Evolutionary conservation across 1,140 invertebrate genomes (phyloP).

Genomic region (Drosophila neocordata): DNA sequence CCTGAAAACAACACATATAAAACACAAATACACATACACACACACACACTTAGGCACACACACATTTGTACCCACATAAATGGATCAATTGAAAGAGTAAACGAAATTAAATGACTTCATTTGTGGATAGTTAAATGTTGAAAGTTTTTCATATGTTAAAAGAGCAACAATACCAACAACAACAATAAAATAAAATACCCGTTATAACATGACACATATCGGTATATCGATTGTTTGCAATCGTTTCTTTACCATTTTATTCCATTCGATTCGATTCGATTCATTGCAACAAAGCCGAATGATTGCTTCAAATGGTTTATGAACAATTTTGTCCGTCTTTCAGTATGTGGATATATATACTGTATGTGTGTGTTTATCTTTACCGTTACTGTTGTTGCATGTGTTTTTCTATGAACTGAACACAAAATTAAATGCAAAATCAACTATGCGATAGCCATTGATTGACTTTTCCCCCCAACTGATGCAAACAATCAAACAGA

Average conservation of each 20-base stretch:
- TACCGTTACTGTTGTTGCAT: not conserved
- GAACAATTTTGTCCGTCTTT: constrained; percentile 19
- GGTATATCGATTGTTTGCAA: constrained; percentile 9
- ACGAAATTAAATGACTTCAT: constrained; percentile 18
- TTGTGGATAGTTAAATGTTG: constrained; percentile 19
- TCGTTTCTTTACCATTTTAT: too few species aligned
- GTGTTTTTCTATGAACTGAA: not conserved
- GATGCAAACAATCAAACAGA: constrained; percentile 23
- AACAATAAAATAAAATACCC: not conserved
- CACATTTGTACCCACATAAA: not conserved
- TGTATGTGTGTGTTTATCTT: not conserved
- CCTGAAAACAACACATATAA: not conserved
- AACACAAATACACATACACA: not conserved
- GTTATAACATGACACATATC: constrained; percentile 14
- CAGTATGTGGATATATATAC: too few species aligned
- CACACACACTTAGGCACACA: not conserved
- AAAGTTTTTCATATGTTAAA: constrained; percentile 15
- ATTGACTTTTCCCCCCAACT: constrained; percentile 33
- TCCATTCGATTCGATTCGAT: constrained; percentile 1
- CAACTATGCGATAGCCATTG: constrained; percentile 44
- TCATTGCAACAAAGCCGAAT: constrained; percentile 33
- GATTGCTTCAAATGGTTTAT: constrained; percentile 47
- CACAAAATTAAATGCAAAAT: constrained; percentile 27
- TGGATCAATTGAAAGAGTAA: constrained; percentile 16
- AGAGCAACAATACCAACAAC: not conserved